These are phyloP conservation scores for Anser brachyrhynchus DNA, from an alignment of 2,113 vertebrate species.

Conservation along the genomic window DNA sequence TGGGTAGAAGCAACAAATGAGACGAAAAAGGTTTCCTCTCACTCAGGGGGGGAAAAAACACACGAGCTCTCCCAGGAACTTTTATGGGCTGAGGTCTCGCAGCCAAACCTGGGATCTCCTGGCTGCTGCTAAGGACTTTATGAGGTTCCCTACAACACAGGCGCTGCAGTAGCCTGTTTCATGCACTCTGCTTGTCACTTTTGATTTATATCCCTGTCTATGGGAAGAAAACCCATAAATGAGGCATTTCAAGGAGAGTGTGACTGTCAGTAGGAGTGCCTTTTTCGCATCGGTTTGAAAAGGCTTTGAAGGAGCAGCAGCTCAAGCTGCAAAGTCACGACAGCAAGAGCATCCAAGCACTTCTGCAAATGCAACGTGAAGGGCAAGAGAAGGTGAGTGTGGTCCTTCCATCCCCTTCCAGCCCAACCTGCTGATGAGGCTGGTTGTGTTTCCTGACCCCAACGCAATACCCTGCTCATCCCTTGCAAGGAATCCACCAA, in stretches of 20 bases:
- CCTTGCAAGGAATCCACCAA: not conserved
- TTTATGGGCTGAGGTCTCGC: not conserved
- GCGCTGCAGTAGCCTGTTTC: not conserved
- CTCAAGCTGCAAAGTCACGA: not conserved
- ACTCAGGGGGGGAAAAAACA: not conserved
- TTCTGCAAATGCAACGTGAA: not conserved
- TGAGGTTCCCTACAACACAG: not conserved
- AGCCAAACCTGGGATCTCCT: conserved; percentile 28
- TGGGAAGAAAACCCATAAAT: not conserved
- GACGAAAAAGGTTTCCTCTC: not conserved
- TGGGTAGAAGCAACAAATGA: not conserved
- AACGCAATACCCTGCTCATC: not conserved
- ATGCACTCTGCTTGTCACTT: not conserved
- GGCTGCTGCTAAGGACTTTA: not conserved
- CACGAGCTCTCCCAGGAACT: not conserved
- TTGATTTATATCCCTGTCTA: not conserved
- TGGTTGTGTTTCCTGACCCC: too few relatives aligned
- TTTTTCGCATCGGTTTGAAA: not conserved
- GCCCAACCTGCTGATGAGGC: too few relatives aligned
- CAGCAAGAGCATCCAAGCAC: accelerated
- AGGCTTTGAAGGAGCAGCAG: not conserved
- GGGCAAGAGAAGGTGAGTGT: not conserved
- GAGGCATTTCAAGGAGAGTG: accelerated
- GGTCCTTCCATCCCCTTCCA: not conserved
- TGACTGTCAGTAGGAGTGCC: not conserved